A percentile compares a stretch with the other conserved stretches of the same genome.
phyloP scores from a whole-genome alignment of 1,140 invertebrate species.

The Zaprionus taronus region DNA sequence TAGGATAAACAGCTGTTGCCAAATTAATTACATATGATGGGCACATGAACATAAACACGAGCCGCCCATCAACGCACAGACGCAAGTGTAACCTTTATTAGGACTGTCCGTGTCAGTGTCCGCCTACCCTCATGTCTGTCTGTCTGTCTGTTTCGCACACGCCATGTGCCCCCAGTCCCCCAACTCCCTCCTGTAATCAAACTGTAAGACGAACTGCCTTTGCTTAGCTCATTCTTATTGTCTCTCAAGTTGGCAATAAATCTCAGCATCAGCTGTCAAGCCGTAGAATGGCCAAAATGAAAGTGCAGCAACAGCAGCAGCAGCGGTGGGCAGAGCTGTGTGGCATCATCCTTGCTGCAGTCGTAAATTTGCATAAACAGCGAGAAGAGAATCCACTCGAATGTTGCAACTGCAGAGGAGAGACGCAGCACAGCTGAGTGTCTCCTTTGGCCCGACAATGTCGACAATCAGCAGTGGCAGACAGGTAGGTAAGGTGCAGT shows the following conservation, averaged over 20 bases:
- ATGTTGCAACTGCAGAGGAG: slow-evolving; percentile 19
- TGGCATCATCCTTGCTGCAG: neutral
- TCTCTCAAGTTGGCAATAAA: slow-evolving; percentile 47
- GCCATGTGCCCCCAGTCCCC: neutral
- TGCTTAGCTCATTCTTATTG: slow-evolving; percentile 27
- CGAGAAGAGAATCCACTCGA: slow-evolving; percentile 47
- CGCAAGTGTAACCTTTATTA: slow-evolving; percentile 33
- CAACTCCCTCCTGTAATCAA: slow-evolving; percentile 40
- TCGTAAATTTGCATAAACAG: slow-evolving; percentile 64
- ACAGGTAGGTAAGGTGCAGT: neutral
- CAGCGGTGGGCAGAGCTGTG: neutral
- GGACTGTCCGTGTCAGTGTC: neutral
- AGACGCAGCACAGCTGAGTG: slow-evolving; percentile 32
- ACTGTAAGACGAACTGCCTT: slow-evolving; percentile 39
- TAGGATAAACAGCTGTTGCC: slow-evolving; percentile 81
- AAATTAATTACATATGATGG: slow-evolving; percentile 80
- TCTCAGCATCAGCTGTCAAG: slow-evolving; percentile 32
- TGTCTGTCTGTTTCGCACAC: slow-evolving; percentile 12
- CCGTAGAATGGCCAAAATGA: slow-evolving; percentile 25
- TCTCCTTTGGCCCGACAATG: slow-evolving; percentile 24
- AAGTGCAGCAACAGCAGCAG: neutral
- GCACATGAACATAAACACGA: slow-evolving; percentile 55
- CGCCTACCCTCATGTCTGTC: neutral
- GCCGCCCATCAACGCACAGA: slow-evolving; percentile 17
- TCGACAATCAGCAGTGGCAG: neutral